These are phyloP conservation scores for Cybosia mesomella DNA, from an alignment of 2,888 invertebrate species.

Conservation along the genomic window DNA sequence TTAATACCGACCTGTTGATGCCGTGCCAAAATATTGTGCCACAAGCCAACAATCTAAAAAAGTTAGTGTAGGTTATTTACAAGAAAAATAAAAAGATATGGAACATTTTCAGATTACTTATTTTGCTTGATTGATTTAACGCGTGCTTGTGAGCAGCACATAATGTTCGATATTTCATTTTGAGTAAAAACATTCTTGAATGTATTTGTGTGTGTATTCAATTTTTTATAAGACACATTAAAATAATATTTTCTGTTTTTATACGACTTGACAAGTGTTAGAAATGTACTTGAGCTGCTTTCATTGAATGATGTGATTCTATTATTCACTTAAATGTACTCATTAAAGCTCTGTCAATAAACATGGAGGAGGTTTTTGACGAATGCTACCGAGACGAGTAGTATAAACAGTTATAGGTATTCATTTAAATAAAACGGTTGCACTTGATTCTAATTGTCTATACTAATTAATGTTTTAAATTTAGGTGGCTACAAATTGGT, in stretches of 20 bases:
- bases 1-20: neutral
- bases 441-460: neutral
- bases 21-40: constrained; percentile 34
- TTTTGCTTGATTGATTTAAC: neutral
- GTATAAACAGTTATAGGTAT: neutral
- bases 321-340: too few species aligned
- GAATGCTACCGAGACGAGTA: too few species aligned
- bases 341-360: too few species aligned
- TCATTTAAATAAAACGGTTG: neutral
- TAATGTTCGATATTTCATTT: neutral
- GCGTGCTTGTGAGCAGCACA: too few species aligned
- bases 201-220: too few species aligned
- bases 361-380: too few species aligned
- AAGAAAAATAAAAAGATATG: neutral
- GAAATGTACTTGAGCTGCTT: too few species aligned
- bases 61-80: neutral
- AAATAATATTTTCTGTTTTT: neutral
- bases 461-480: neutral
- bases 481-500: neutral
- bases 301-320: too few species aligned
- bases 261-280: too few species aligned
- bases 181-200: neutral
- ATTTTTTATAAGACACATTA: neutral
- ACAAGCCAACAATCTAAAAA: constrained; percentile 8
- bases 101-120: neutral